Percentiles rank a stretch among this genome's conserved stretches.
Conservation (phyloP, 2,888 invertebrate genomes). For the Hyalella azteca region DNA sequence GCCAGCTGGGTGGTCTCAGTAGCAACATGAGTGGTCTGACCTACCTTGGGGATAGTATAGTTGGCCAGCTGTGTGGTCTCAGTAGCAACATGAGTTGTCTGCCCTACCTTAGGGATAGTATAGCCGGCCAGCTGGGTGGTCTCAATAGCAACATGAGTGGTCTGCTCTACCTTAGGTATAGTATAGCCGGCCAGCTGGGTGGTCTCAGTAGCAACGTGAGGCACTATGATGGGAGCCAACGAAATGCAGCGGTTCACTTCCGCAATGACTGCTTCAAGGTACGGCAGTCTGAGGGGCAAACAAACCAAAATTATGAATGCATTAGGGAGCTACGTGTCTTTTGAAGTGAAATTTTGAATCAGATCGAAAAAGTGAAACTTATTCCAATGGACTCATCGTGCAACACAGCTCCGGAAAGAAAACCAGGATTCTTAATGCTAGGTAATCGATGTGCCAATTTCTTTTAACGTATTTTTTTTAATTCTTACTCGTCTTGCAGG, state of each 20-base stretch:
- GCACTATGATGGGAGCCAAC: neutral
- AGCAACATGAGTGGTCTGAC: neutral
- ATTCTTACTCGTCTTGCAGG: neutral
- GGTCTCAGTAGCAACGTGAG: neutral
- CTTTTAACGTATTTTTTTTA: too few species aligned
- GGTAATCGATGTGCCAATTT: too few species aligned
- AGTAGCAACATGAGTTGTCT: too few species aligned
- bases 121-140: neutral
- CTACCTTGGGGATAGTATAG: neutral
- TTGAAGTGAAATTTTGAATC: too few species aligned
- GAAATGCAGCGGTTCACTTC: neutral
- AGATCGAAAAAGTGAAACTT: too few species aligned
- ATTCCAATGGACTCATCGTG: too few species aligned
- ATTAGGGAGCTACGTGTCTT: too few species aligned
- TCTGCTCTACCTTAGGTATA: neutral
- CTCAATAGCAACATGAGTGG: neutral
- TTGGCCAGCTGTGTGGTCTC: neutral
- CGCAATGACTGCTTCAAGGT: neutral
- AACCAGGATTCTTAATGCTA: too few species aligned
- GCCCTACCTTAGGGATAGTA: neutral
- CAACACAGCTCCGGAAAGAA: too few species aligned
- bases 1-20: neutral
- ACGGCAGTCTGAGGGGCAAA: neutral
- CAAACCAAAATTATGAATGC: too few species aligned
- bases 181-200: neutral